Evolutionary conservation across 1,140 invertebrate genomes (phyloP), one percentile per base, ranked within the genome.

Genomic region (Cryptotermes secundus): DNA sequence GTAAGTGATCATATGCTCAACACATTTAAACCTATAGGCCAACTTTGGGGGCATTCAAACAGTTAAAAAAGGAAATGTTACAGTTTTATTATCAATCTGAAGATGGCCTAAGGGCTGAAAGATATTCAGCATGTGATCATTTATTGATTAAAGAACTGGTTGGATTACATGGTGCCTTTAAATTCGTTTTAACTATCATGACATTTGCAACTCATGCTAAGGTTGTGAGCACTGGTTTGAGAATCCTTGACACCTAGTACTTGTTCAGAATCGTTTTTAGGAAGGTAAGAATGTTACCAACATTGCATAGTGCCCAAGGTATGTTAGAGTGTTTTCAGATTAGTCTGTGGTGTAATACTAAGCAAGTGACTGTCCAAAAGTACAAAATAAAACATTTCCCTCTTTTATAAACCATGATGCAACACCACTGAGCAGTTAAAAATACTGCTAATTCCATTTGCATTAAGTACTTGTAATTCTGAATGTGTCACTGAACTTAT

Each of bases 381-480:
- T 72, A 72, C 59, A 72, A 72, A 72, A 72, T 31, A 72, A 72
- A 72, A 72, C 59, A 72, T 72, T 72, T 72, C 59, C n/a, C 26
- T 72, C 59, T 72, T 72, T 72, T 72, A 31, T 72, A 72, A 72
- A n/a, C 26, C n/a, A 72, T 72, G 14, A n/a, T 31, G 26, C 31
- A 72, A 72, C 59, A 72, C 59, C 59, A 72, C 26, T 72, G 26
- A 10, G 59, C 59, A 31, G 59, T 72, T 72, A 6, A 72, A 72
- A 72, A 72, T 72, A 72, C 59, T 72, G 59, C 59, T 72, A 72
- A 72, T n/a, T 72, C 59, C 26, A 72, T 72, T 31, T 72, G n/a
- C 59, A 72, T 72, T 72, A 72, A n/a, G 59, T 72, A 72, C 59
- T 72, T 72, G 59, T 72, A 72, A 72, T 72, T 31, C n/a, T 72